Conservation (phyloP, 2,797 vertebrate genomes). For the Hemibagrus guttatus region DNA sequence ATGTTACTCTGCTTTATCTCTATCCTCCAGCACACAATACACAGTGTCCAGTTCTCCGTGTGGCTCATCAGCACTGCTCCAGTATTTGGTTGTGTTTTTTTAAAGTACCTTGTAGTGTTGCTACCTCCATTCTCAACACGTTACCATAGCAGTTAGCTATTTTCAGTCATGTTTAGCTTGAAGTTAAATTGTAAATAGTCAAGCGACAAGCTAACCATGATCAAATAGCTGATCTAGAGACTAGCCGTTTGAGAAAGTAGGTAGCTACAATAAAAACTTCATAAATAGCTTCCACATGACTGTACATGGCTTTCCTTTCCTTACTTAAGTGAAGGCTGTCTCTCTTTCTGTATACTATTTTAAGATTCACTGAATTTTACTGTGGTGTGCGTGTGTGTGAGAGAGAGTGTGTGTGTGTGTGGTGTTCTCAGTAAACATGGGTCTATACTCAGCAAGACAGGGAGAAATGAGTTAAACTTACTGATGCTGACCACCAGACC, state of each 20-base stretch:
- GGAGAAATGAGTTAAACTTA: slow-evolving; percentile 20
- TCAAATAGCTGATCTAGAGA: not conserved
- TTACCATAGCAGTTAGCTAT: not conserved
- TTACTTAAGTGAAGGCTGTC: not conserved
- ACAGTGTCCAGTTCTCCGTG: slow-evolving; percentile 28
- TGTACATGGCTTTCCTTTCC: not conserved
- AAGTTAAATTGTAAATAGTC: not conserved
- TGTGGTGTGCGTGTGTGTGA: slow-evolving; percentile 28
- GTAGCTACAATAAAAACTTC: not conserved
- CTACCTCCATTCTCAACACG: not conserved
- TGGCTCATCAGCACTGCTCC: slow-evolving; percentile 2
- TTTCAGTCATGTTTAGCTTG: not conserved
- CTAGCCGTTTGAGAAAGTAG: not conserved
- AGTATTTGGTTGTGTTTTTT: not conserved
- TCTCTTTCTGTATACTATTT: slow-evolving; percentile 3
- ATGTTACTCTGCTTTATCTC: slow-evolving; percentile 20
- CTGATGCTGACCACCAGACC: slow-evolving; percentile 18
- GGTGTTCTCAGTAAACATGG: slow-evolving; percentile 20
- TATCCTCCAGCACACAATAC: slow-evolving; percentile 23
- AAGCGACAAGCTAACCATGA: not conserved
- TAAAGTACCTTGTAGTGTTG: not conserved
- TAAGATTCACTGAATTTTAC: slow-evolving; percentile 3
- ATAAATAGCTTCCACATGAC: not conserved
- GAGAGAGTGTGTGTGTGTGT: slow-evolving; percentile 12
- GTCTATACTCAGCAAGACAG: slow-evolving; percentile 4